Base-by-base conservation (phyloP, 2,113 vertebrate species). In the Ptilonorhynchus violaceus region DNA sequence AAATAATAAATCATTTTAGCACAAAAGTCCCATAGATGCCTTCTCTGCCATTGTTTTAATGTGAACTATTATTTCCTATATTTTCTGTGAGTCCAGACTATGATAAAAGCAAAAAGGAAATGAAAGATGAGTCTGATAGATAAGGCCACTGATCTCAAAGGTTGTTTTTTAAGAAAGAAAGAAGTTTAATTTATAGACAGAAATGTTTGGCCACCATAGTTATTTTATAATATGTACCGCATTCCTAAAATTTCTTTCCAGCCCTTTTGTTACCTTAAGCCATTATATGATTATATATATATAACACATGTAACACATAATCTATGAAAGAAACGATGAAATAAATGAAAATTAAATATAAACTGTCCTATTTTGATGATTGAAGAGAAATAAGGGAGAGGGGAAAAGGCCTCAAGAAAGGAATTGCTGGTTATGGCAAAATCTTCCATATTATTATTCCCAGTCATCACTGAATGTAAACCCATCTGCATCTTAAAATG, bases 21-120 rank as follows among this genome's bases (percentile, higher is more conserved):
- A 28, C 83, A 68, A 80, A 92, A 88, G 30, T 11, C 13, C 37
- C 14, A 52, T 22, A 37, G 25, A 39, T 74, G 25, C 6, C 6
- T 94, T 73, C 42, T 59, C 24, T 62, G 41, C 2, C 41, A 55
- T 81, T 88, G 75, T 97, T 97, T 97, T 93, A 89, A 83, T 67
- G 11, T 60, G 53, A 89, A 73, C 24, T 82, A 46, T 63, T 90
- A 62, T 94, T 96, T 92, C 67, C 27, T 82, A 31, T 30, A 67
- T 59, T 80, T 82, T 77, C 30, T 84, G 3, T 56, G 47, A 94
- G 72, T 50, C 22, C 31, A 78, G 77, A 39, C 50, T 41, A 27
- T 37, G 33, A 95, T 89, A 96, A 91, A 86, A 68, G 27, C 46
- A 92, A 96, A 98, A 95, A 81, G 80, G 90, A 98, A 97, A 97